These are phyloP conservation scores for Camponotus fellah DNA, from an alignment of 2,888 invertebrate species.

Conservation along the genomic window DNA sequence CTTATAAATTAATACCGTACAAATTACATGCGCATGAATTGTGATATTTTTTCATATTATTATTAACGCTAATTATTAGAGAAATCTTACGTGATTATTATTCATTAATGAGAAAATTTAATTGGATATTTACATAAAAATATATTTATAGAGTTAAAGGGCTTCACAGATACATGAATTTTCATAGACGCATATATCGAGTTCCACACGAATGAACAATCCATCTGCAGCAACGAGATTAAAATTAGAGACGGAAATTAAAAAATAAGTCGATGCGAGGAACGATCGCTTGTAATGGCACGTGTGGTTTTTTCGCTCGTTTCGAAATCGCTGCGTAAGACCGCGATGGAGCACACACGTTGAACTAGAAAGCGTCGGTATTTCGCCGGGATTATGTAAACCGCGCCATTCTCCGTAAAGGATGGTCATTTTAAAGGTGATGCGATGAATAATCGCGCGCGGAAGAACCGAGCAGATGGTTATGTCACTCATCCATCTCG, in stretches of 20 bases:
- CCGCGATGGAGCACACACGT: conserved; percentile 1
- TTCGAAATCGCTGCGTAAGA: conserved; percentile 35
- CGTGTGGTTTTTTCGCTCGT: conserved; percentile 35
- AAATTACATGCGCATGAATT: not conserved
- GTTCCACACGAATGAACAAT: conserved; percentile 25
- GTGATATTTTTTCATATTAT: not conserved
- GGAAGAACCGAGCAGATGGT: conserved; percentile 13
- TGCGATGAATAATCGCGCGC: conserved; percentile 41
- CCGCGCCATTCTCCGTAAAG: not conserved
- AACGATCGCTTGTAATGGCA: not conserved
- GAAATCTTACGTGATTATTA: not conserved
- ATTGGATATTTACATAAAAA: not conserved
- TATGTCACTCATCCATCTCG: conserved; percentile 24
- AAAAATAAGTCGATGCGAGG: conserved; percentile 9
- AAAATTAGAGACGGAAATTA: conserved; percentile 23
- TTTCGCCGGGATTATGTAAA: conserved; percentile 45
- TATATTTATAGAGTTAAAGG: not conserved
- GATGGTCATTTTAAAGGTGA: conserved; percentile 48
- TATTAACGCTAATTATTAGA: not conserved
- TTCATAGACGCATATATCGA: conserved; percentile 10
- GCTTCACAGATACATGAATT: not conserved
- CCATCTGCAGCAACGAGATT: conserved; percentile 22
- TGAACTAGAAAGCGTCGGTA: conserved; percentile 48
- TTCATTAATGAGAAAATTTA: conserved; percentile 7
- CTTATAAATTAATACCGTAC: not conserved